Base-by-base conservation (phyloP, 2,113 vertebrate species). In the mouse (Mus musculus) region DNA sequence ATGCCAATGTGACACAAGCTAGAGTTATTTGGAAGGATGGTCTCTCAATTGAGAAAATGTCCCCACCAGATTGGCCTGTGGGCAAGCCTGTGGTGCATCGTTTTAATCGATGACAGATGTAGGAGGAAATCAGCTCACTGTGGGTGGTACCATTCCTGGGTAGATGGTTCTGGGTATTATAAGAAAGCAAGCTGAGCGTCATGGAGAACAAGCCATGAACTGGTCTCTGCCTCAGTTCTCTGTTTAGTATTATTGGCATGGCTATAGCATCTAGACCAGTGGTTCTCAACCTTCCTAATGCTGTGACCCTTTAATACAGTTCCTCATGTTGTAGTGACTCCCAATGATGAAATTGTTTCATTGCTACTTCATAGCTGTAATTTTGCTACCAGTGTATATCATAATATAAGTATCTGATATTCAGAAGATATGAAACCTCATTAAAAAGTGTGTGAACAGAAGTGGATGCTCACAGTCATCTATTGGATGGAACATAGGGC, bases 251-350 rank as follows among this genome's bases (percentile, higher is more conserved):
- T 9, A 22, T 46, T 82, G 88, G 24, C 9, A 39, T 36, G 28
- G 61, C 9, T 36, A 3, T 1, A 76, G 3, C 36, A 33, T 19
- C 17, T 8, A 67, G 2, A 4, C 2, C 11, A 10, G 19, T 20
- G 71, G 36, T 39, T 73, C 71, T n/a, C 71, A 73, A 39, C 20
- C n/a, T 75, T 42, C 72, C n/a, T 42, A 75, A 75, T 11, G 72
- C 9, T 19, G n/a, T 42, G 72, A 42, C n/a, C 72, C 72, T 24
- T 75, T 75, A 75, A 75, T 75, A 24, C 20, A 22, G n/a, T 42
- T 75, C n/a, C 72, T 42, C 72, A 39, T 75, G 72, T 5, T 42
- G n/a, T 75, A 19, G n/a, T 39, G n/a, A 4, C 20, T 8, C 72
- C n/a, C 20, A 42, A 75, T 19, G 9, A 73, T 73, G 22, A 42